Evolutionary conservation across 2,113 vertebrate species (phyloP).

Genomic region (Fregetta grallaria): DNA sequence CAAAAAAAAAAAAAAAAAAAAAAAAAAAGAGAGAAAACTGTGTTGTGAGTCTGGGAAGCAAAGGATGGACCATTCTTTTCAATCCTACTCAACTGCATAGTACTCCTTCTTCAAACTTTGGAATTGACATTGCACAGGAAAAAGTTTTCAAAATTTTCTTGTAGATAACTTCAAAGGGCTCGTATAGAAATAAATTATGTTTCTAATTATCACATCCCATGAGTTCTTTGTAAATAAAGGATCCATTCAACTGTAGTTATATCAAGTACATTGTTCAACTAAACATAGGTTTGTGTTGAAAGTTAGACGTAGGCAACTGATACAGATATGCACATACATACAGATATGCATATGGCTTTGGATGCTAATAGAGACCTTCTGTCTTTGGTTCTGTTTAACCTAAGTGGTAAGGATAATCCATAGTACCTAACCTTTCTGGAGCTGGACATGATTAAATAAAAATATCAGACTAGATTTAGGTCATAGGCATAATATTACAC

Average conservation of each 20-base stretch:
- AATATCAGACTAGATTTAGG: neutral
- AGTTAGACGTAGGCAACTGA: neutral
- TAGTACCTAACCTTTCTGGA: neutral
- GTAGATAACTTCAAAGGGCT: neutral
- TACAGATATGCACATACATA: neutral
- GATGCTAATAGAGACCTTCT: neutral
- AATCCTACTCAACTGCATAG: neutral
- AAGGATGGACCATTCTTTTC: neutral
- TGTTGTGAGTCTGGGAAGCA: neutral
- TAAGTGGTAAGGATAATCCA: neutral
- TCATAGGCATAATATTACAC: neutral
- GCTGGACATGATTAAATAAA: neutral
- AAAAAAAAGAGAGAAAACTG: neutral
- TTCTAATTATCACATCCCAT: neutral
- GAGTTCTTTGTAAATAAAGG: neutral
- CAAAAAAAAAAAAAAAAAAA: too few relatives aligned
- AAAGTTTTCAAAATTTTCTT: neutral
- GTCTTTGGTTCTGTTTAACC: neutral
- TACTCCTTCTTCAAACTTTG: neutral
- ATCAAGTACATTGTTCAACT: neutral
- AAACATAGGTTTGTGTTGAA: neutral
- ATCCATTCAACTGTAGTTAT: neutral
- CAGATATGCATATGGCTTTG: neutral
- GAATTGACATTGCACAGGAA: neutral
- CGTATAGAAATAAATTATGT: neutral